A percentile compares a stretch with the other conserved stretches of the same genome.
Evolutionary conservation across 2,797 vertebrate genomes (phyloP).

Genomic region (Dipus sagitta): DNA sequence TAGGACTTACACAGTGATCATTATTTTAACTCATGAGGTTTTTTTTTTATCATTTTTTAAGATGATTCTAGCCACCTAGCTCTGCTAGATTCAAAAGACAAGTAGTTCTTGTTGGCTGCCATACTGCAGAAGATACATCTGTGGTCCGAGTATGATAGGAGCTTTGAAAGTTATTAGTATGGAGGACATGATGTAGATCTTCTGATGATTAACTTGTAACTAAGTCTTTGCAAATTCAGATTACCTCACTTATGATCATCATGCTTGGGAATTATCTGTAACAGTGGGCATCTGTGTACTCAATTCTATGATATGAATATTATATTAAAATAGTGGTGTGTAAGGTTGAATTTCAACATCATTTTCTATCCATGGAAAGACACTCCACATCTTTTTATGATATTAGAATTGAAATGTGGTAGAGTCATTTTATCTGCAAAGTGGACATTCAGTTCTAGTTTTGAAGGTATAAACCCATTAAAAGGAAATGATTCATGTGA

Average conservation of each 20-base stretch:
- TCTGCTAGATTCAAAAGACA: not conserved
- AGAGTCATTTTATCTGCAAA: not conserved
- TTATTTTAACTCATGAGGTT: not conserved
- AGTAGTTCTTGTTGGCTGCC: not conserved
- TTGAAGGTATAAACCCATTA: constrained; percentile 36
- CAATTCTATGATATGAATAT: not conserved
- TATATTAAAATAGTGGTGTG: not conserved
- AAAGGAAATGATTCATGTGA: constrained; percentile 19
- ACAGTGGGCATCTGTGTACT: not conserved
- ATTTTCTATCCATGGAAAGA: not conserved
- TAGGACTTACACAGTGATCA: not conserved
- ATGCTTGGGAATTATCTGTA: not conserved
- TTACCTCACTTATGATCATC: not conserved
- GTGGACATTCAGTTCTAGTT: constrained; percentile 19
- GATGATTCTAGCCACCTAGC: not conserved
- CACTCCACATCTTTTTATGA: not conserved
- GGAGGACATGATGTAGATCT: not conserved
- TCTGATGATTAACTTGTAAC: not conserved
- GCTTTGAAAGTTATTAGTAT: not conserved
- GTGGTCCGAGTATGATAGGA: too few relatives aligned
- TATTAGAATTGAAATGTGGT: not conserved
- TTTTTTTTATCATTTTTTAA: not conserved
- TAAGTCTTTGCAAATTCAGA: not conserved
- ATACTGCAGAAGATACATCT: not conserved
- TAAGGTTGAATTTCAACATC: not conserved